These are phyloP conservation scores for Merluccius polli DNA, from an alignment of 2,797 vertebrate species.

Conservation along the genomic window DNA sequence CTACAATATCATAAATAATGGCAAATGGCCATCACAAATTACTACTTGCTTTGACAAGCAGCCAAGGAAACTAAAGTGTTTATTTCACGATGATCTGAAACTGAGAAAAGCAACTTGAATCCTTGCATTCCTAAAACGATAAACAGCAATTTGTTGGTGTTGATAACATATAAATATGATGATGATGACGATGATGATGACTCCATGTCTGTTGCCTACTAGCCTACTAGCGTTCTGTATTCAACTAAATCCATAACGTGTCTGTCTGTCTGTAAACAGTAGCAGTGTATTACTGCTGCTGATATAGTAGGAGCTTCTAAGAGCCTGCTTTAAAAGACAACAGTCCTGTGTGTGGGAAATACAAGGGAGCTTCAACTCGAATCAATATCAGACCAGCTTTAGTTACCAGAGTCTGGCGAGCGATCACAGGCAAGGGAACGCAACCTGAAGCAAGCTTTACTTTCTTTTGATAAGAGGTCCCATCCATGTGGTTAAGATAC, in stretches of 20 bases:
- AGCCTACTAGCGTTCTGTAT: not conserved
- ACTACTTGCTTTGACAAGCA: not conserved
- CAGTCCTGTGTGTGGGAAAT: not conserved
- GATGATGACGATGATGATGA: not conserved
- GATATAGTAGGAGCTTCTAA: not conserved
- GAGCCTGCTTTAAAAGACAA: not conserved
- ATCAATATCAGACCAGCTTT: not conserved
- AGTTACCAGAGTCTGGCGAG: not conserved
- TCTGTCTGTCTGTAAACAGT: not conserved
- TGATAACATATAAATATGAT: not conserved
- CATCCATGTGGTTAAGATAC: too few species aligned
- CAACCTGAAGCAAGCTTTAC: not conserved
- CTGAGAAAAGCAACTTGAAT: not conserved
- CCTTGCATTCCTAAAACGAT: not conserved
- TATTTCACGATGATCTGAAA: not conserved
- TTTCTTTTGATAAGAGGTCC: not conserved
- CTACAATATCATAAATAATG: too few species aligned
- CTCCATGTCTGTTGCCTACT: not conserved
- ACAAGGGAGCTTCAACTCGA: not conserved
- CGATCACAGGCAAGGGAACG: not conserved
- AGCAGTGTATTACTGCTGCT: not conserved
- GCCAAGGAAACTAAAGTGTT: not conserved
- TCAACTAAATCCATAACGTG: not conserved
- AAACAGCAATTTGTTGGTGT: not conserved
- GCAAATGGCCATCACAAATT: not conserved